A percentile compares a stretch with the other conserved stretches of the same genome.
These are phyloP conservation scores for Pseudocheirus occidentalis DNA, from an alignment of 2,797 vertebrate species.

Conservation along the genomic window DNA sequence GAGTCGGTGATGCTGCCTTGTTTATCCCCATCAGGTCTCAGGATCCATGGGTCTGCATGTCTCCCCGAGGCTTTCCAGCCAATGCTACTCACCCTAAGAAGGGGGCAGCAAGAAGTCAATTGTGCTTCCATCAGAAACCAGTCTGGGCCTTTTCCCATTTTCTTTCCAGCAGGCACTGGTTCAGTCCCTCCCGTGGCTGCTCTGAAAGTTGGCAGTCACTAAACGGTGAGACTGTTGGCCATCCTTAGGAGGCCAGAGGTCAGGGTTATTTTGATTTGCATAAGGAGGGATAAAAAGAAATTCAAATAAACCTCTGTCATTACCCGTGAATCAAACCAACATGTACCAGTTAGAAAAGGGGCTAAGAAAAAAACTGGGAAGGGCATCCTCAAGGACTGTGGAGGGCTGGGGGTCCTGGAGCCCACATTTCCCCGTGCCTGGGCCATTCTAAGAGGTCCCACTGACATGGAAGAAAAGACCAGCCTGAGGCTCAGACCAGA, in stretches of 20 bases:
- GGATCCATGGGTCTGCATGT: constrained; percentile 29
- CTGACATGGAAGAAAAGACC: background rate
- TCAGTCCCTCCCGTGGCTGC: constrained; percentile 36
- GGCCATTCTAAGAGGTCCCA: background rate
- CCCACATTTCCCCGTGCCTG: accelerated
- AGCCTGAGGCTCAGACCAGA: background rate
- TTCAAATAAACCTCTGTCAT: background rate
- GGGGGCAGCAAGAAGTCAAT: constrained; percentile 16
- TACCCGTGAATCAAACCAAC: background rate
- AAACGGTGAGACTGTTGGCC: constrained; percentile 32
- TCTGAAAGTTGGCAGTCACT: constrained; percentile 49
- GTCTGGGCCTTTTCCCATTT: constrained; percentile 58
- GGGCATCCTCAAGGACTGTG: no score
- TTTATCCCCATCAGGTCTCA: constrained; percentile 45
- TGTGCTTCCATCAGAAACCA: constrained; percentile 43
- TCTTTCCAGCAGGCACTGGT: constrained; percentile 44
- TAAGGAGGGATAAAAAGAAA: background rate
- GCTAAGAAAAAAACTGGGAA: background rate
- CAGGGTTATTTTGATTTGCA: background rate
- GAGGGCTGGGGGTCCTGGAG: background rate
- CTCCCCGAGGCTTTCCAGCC: constrained; percentile 43
- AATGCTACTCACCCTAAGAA: constrained; percentile 44
- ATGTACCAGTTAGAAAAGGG: background rate
- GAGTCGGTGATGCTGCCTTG: constrained; percentile 35
- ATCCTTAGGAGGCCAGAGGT: background rate